These are phyloP conservation scores for Euura lappo DNA, from an alignment of 1,140 invertebrate species.

Conservation along the genomic window DNA sequence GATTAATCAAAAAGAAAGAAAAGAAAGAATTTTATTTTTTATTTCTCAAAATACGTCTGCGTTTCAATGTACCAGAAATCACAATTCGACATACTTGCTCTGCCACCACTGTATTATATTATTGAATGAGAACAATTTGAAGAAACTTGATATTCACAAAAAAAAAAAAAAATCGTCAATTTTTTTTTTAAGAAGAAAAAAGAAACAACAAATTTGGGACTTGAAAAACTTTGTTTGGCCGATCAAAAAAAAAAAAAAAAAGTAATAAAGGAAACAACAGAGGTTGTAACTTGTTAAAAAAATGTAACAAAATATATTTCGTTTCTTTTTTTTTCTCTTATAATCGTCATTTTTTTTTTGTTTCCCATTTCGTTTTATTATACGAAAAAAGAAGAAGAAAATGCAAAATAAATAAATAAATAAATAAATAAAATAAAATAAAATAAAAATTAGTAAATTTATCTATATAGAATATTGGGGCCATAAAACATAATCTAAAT, in stretches of 20 bases:
- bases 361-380: not conserved
- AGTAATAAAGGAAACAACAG: not conserved
- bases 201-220: no score
- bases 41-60: not conserved
- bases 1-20: slow-evolving; percentile 28
- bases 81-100: no score
- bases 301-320: not conserved
- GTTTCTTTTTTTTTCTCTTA: not conserved
- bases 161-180: not conserved
- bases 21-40: slow-evolving; percentile 10
- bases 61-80: slow-evolving; percentile 4
- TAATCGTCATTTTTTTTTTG: not conserved
- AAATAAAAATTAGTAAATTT: slow-evolving; percentile 8
- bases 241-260: not conserved
- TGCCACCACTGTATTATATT: no score
- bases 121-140: not conserved
- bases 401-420: no score
- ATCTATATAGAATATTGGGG: slow-evolving; percentile 42
- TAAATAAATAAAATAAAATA: no score
- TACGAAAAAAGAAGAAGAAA: not conserved
- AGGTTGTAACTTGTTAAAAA: not conserved
- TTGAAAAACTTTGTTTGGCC: not conserved
- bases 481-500: slow-evolving; percentile 57
- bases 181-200: not conserved
- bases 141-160: not conserved